Evolutionary conservation across 2,113 vertebrate species (phyloP).

Genomic region (Leucosticte australis): DNA sequence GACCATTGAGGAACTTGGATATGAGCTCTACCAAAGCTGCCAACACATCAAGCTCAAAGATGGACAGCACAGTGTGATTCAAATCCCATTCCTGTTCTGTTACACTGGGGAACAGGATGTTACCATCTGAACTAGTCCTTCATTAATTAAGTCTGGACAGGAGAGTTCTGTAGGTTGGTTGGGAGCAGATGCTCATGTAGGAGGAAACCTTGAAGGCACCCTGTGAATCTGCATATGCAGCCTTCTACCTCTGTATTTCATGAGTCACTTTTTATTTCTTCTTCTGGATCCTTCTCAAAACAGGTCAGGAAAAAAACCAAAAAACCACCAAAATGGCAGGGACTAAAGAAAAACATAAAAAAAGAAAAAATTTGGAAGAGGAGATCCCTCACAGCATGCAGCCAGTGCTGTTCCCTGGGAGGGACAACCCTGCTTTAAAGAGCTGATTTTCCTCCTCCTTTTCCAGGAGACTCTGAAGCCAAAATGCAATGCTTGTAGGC

Average conservation of each 20-base stretch:
- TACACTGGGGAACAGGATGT: neutral
- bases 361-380: neutral
- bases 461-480: neutral
- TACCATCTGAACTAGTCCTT: neutral
- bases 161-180: neutral
- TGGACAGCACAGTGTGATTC: neutral
- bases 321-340: neutral
- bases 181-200: neutral
- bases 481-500: neutral
- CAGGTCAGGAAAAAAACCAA: fast-evolving
- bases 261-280: neutral
- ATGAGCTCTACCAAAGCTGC: neutral
- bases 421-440: neutral
- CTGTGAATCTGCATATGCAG: neutral
- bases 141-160: neutral
- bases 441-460: neutral
- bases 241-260: neutral
- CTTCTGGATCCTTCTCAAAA: neutral
- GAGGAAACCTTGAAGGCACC: neutral
- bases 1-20: neutral
- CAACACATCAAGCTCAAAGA: neutral
- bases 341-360: neutral
- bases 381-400: fast-evolving
- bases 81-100: neutral
- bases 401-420: neutral